Evolutionary conservation across 2,888 invertebrate genomes (phyloP).

Genomic region (Lasius platythorax): DNA sequence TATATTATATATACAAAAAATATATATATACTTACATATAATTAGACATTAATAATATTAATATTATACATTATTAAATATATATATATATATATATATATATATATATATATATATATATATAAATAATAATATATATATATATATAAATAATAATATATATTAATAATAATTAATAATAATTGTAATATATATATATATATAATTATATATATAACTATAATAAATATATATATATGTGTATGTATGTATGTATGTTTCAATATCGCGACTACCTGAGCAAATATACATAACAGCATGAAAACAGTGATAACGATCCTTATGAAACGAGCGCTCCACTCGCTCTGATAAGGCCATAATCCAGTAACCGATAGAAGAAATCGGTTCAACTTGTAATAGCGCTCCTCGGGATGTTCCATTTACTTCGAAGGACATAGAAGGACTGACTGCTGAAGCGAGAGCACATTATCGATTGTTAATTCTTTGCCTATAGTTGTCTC

Average conservation of each 20-base stretch:
- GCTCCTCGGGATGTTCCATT: conserved; percentile 28
- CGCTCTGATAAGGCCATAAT: conserved; percentile 28
- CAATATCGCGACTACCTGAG: background rate
- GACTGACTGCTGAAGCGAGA: background rate
- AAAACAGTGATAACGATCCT: background rate
- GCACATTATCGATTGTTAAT: background rate
- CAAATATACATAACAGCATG: background rate
- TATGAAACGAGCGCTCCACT: background rate
- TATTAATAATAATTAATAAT: too few species aligned
- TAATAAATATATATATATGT: too few species aligned
- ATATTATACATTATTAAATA: too few species aligned
- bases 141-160: too few species aligned
- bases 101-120: too few species aligned
- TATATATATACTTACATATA: too few species aligned
- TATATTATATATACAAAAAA: too few species aligned
- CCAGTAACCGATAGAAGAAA: background rate
- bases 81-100: too few species aligned
- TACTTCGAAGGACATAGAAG: background rate
- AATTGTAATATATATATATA: too few species aligned
- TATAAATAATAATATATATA: too few species aligned
- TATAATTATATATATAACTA: too few species aligned
- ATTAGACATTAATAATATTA: too few species aligned
- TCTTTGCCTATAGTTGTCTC: background rate
- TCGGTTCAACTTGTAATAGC: conserved; percentile 1
- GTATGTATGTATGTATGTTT: background rate